Percentiles rank a stretch among this genome's conserved stretches.
Conservation (phyloP, 64 coral and sea anemone genomes). For the Pachyseris speciosa region DNA sequence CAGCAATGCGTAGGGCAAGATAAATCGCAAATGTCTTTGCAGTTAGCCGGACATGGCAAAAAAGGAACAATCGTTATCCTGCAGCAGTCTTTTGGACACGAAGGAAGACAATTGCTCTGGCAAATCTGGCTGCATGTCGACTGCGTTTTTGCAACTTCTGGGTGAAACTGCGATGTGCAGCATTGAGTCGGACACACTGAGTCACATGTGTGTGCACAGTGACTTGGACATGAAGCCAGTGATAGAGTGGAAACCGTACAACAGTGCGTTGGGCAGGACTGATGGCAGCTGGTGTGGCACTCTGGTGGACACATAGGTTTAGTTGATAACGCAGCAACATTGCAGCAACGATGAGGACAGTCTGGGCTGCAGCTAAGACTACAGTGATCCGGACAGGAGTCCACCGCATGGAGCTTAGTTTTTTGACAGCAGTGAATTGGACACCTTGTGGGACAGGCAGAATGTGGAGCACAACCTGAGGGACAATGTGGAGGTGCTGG, state of each 20-base stretch:
- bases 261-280: constrained; percentile 32
- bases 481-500: background rate
- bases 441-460: background rate
- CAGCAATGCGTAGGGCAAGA: constrained; percentile 38
- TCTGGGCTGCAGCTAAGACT: background rate
- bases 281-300: constrained; percentile 16
- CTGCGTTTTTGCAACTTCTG: background rate
- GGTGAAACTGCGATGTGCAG: background rate
- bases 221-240: background rate
- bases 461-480: background rate
- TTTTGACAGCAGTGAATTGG: constrained; percentile 4
- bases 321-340: background rate
- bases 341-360: constrained; percentile 58
- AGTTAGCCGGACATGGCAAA: background rate
- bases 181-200: constrained; percentile 47
- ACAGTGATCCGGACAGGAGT: background rate
- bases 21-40: background rate
- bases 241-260: constrained; percentile 27
- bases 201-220: constrained; percentile 33
- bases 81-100: constrained; percentile 8
- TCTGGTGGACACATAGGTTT: background rate
- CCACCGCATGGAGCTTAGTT: background rate
- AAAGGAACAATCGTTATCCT: background rate
- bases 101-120: constrained; percentile 12
- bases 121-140: background rate